phyloP scores from a whole-genome alignment of 2,888 invertebrate genomes.

The Hemaris fuciformis region DNA sequence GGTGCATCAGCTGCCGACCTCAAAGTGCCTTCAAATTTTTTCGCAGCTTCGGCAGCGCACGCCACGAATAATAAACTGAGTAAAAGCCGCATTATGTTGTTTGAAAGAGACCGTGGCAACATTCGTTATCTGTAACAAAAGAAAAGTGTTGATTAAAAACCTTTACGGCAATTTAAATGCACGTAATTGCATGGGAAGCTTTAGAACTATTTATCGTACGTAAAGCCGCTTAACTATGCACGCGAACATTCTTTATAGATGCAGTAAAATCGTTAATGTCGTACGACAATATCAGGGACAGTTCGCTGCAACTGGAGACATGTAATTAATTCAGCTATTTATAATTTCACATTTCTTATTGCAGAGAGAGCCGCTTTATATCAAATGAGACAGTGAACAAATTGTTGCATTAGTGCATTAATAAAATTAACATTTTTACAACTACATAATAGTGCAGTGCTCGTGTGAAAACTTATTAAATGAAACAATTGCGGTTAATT shows the following conservation, averaged over 20 bases:
- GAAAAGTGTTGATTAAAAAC: slow-evolving; percentile 55
- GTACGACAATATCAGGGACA: slow-evolving; percentile 39
- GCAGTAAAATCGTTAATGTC: slow-evolving; percentile 42
- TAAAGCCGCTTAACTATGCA: slow-evolving; percentile 47
- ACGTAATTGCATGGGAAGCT: slow-evolving; percentile 57
- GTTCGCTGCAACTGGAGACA: slow-evolving; percentile 37
- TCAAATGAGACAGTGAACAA: not conserved
- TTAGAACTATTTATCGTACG: slow-evolving; percentile 43
- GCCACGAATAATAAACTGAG: slow-evolving; percentile 71
- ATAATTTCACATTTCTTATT: slow-evolving; percentile 23
- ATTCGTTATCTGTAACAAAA: slow-evolving; percentile 76
- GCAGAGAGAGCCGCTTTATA: not conserved
- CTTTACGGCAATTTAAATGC: slow-evolving; percentile 49
- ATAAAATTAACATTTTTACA: not conserved
- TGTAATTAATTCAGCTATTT: slow-evolving; percentile 24
- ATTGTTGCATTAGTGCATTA: not conserved
- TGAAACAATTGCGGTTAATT: slow-evolving; percentile 54
- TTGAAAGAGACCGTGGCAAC: slow-evolving; percentile 68
- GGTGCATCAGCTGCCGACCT: slow-evolving; percentile 76
- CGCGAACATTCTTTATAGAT: slow-evolving; percentile 43
- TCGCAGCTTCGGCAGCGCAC: slow-evolving; percentile 70
- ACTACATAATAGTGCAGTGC: slow-evolving; percentile 1
- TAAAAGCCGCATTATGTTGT: slow-evolving; percentile 71
- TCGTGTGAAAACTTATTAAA: slow-evolving; percentile 47
- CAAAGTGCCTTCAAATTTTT: slow-evolving; percentile 74